A percentile compares a stretch with the other conserved stretches of the same genome.
These are phyloP conservation scores for Elephas maximus DNA, from an alignment of 2,113 vertebrate species.

Conservation along the genomic window DNA sequence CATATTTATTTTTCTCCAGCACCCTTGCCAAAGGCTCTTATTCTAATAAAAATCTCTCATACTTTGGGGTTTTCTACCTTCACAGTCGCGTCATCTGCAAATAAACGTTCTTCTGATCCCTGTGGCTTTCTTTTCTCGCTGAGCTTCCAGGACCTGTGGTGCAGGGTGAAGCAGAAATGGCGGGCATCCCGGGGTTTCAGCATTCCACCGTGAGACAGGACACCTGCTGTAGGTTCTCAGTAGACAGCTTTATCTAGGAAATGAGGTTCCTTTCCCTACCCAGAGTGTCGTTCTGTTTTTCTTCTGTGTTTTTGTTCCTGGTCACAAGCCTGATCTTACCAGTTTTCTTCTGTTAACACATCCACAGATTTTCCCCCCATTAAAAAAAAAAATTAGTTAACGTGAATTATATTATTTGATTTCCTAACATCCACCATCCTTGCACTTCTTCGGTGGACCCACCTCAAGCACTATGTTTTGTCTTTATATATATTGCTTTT, in stretches of 20 bases:
- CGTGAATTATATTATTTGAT: background rate
- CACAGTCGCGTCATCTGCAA: background rate
- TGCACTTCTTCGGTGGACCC: background rate
- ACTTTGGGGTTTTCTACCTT: background rate
- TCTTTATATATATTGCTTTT: background rate
- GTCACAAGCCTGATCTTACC: too few species aligned
- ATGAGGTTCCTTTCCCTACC: background rate
- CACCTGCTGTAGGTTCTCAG: background rate
- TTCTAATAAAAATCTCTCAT: background rate
- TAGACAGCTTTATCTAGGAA: too few species aligned
- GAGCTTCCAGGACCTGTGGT: too few species aligned
- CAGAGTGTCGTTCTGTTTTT: background rate
- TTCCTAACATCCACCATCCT: background rate
- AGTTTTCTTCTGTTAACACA: background rate
- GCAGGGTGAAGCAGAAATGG: rapidly evolving
- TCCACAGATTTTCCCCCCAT: too few species aligned
- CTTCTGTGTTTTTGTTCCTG: too few species aligned
- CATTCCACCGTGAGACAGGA: background rate
- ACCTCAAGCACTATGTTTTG: background rate
- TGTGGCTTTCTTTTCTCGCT: too few species aligned
- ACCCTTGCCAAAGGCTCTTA: background rate
- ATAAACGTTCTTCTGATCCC: background rate
- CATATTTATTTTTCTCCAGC: background rate
- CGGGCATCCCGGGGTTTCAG: background rate
- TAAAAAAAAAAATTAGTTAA: too few species aligned